Conservation (phyloP, 2,113 vertebrate genomes). For the Colaptes auratus region DNA sequence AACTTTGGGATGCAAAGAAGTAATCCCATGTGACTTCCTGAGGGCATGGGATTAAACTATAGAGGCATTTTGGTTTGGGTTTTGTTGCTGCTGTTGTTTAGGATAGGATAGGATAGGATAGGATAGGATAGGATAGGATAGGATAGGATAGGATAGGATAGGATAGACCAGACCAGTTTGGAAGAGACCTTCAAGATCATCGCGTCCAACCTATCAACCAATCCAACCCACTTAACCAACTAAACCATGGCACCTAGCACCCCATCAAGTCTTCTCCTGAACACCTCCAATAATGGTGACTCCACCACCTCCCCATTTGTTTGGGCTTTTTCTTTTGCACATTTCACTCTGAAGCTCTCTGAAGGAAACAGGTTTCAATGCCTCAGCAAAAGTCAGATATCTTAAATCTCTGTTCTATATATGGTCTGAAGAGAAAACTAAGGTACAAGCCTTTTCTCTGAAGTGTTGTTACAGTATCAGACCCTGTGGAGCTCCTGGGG, state of each 20-base stretch:
- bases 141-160: too few relatives aligned
- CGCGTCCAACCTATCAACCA: too few relatives aligned
- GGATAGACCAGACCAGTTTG: too few relatives aligned
- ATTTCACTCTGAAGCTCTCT: background rate
- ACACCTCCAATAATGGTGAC: too few relatives aligned
- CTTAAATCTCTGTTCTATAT: background rate
- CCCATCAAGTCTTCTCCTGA: too few relatives aligned
- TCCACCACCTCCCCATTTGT: too few relatives aligned
- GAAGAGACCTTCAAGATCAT: too few relatives aligned
- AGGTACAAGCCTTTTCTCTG: background rate
- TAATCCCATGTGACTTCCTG: background rate
- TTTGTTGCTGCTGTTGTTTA: too few relatives aligned
- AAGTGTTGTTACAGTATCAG: background rate
- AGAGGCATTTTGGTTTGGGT: background rate
- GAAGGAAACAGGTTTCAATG: background rate
- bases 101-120: too few relatives aligned
- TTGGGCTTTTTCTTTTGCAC: background rate
- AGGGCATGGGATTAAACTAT: background rate
- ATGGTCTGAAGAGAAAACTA: background rate
- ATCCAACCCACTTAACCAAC: too few relatives aligned
- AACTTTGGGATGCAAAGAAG: background rate
- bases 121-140: too few relatives aligned
- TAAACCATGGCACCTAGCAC: too few relatives aligned
- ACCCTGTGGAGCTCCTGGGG: background rate
- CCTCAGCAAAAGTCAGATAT: background rate